Base-by-base conservation (phyloP, 2,888 invertebrate genomes). In the Bellardia bayeri region DNA sequence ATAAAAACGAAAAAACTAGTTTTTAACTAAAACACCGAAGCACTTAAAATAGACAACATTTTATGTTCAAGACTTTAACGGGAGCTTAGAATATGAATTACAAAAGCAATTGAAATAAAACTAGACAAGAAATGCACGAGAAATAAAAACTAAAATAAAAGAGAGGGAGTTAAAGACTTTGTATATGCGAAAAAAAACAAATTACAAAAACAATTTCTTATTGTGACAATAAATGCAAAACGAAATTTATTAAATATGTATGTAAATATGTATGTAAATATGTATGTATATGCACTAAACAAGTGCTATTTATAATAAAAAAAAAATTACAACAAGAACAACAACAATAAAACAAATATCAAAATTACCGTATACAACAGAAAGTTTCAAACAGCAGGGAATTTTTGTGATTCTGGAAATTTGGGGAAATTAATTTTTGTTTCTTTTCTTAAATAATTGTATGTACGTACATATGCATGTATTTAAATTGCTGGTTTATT, bases 1-100 rank as follows among this genome's bases (percentile, higher is more conserved):
- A 72, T 76, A 45, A 54, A 61, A 33, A 33, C 4, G 42, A 71
- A 72, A 63, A 83, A 87, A 87, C 85, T 63, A 64, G 84, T 87
- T 85, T 85, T 63, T 61, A 82, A 69, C 61, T 33, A 61, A 74
- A 79, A 78, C 33, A 63, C 68, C 69, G 64, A 49, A 84, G 86
- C 42, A 81, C 54, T 68, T 61, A 40, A 42, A 76, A 37, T 49
- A 63, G 80, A 7, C 3, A 45, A 58, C 37, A 37, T 58, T 42
- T 33, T 74, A 51, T 79, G 68, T 71, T 23, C 11, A 49, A n/a
- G 16, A 49, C 16, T 66, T 83, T 79, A 86, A 83, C 63, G 71
- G 82, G 56, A 76, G 81, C 83, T 81, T 78, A 76, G 56, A 75
- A 74, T 45, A 51, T 30, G 11, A 51, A 49, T 3, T 40, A 76